phyloP scores from a whole-genome alignment of 23 tunicate species.

The Styela clava region DNA sequence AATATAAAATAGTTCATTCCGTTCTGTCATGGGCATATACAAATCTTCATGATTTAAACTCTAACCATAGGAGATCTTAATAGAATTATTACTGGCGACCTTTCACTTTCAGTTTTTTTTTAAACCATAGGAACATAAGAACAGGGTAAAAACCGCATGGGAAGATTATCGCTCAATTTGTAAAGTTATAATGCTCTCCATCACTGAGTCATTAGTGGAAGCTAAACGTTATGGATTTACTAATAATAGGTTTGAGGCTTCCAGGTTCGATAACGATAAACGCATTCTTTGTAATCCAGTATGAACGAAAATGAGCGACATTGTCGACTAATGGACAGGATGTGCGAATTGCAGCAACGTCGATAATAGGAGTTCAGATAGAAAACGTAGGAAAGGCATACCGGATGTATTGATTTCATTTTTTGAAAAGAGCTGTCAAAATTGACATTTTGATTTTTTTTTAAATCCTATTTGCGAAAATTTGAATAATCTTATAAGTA shows the following conservation, averaged over 20 bases:
- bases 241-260: background rate
- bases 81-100: too few relatives aligned
- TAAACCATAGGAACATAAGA: too few relatives aligned
- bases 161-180: background rate
- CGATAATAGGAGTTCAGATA: too few relatives aligned
- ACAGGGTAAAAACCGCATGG: background rate
- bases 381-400: background rate
- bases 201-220: background rate
- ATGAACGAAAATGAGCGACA: background rate
- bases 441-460: background rate
- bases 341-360: too few relatives aligned
- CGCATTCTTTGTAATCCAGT: background rate
- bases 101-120: too few relatives aligned
- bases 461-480: background rate
- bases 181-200: background rate
- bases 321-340: too few relatives aligned
- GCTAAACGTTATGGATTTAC: background rate
- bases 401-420: background rate
- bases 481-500: background rate
- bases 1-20: too few relatives aligned
- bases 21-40: too few relatives aligned
- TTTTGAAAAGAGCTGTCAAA: background rate
- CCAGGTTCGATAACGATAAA: background rate
- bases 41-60: too few relatives aligned
- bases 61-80: too few relatives aligned